These are phyloP conservation scores for Eulemur macaco DNA, from an alignment of 2,113 vertebrate genomes.

Conservation along the genomic window DNA sequence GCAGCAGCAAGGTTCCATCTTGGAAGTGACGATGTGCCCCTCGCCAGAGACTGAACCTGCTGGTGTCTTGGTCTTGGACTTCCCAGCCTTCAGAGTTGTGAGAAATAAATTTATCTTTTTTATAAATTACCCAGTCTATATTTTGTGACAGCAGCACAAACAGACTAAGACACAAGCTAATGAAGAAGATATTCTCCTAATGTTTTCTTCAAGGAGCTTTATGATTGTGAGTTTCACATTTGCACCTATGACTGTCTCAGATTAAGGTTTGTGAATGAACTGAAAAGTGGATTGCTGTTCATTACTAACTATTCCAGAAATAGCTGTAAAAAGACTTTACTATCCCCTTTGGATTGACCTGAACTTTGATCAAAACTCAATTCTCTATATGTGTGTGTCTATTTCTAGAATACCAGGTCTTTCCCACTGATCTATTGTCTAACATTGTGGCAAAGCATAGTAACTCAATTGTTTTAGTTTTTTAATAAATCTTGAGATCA, in stretches of 20 bases:
- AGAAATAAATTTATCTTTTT: neutral
- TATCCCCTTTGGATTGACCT: neutral
- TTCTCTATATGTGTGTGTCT: neutral
- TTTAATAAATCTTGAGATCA: neutral
- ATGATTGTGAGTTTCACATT: neutral
- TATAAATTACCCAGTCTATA: neutral
- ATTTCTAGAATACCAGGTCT: constrained; percentile 5
- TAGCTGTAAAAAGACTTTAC: neutral
- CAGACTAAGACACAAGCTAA: neutral
- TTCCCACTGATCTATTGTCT: neutral
- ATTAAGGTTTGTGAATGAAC: neutral
- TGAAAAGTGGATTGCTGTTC: neutral
- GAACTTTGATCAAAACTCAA: neutral
- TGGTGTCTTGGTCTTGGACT: too few relatives aligned
- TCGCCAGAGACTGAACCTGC: neutral
- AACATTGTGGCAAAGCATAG: neutral
- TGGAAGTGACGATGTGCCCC: neutral
- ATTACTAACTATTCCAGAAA: neutral
- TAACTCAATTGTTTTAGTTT: neutral
- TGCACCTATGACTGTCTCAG: neutral
- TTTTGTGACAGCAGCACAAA: neutral
- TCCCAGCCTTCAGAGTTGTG: neutral
- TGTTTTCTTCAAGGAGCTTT: neutral
- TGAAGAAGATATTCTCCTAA: neutral
- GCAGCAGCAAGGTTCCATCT: neutral